Percentiles rank a stretch among this genome's conserved stretches.
Evolutionary conservation across 2,888 invertebrate genomes (phyloP).

Genomic region (Sycophila texana): DNA sequence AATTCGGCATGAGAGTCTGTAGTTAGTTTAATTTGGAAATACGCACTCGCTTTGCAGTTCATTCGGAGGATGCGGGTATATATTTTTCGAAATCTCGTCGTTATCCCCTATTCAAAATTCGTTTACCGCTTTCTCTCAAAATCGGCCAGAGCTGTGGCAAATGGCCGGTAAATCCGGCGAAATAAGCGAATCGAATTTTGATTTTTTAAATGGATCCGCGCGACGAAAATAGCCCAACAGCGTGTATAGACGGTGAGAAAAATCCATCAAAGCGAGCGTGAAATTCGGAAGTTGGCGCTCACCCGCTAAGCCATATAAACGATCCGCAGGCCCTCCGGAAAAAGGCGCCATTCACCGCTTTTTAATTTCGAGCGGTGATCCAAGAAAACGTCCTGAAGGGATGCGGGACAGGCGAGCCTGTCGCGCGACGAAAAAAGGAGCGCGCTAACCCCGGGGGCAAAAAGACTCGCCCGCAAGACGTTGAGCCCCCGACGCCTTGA

Average conservation of each 20-base stretch:
- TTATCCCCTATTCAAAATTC: no score
- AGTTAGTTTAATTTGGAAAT: no score
- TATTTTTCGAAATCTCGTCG: no score
- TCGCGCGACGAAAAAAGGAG: background rate
- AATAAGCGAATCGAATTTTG: no score
- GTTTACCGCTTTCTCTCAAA: no score
- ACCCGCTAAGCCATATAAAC: conserved; percentile 22
- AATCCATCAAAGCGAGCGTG: conserved; percentile 1
- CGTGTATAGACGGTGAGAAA: no score
- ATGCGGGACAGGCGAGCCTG: background rate
- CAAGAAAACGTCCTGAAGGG: background rate
- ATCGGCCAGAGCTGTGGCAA: no score
- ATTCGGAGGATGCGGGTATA: no score
- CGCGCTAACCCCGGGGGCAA: background rate
- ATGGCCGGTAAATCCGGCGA: no score
- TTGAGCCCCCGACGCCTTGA: conserved; percentile 30
- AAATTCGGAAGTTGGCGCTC: background rate
- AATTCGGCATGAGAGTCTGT: no score
- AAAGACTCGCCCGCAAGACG: conserved; percentile 17
- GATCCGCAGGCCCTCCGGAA: background rate
- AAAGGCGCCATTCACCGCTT: conserved; percentile 25
- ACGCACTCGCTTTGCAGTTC: no score
- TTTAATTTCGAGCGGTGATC: conserved; percentile 29
- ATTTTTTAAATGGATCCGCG: background rate
- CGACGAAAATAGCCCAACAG: background rate